These are phyloP conservation scores for Lepidonotus clava DNA, from an alignment of 2,888 invertebrate species.

Conservation along the genomic window DNA sequence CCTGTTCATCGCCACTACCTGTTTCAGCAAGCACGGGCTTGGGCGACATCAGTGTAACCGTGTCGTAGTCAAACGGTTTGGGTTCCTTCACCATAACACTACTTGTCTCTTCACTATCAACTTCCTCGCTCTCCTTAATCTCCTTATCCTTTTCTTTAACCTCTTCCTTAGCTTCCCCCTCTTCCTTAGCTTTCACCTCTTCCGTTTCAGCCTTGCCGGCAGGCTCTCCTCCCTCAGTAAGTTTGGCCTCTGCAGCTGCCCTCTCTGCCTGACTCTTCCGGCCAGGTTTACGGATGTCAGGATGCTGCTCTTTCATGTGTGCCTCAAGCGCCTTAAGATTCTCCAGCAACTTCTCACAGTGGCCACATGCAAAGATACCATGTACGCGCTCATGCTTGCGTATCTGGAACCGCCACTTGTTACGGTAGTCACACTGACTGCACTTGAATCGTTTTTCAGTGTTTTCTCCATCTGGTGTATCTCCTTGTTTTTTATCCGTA, in stretches of 20 bases:
- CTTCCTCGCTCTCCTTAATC: conserved; percentile 74
- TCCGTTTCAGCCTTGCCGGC: neutral
- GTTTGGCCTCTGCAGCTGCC: conserved; percentile 61
- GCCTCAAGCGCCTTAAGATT: conserved; percentile 70
- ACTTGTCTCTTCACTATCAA: conserved; percentile 72
- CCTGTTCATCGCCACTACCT: conserved; percentile 71
- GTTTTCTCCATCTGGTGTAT: neutral
- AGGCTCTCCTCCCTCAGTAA: conserved; percentile 61
- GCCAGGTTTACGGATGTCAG: conserved; percentile 76
- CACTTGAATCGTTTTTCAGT: conserved; percentile 64
- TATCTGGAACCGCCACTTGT: conserved; percentile 75
- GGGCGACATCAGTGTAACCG: conserved; percentile 69
- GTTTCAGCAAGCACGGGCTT: conserved; percentile 75
- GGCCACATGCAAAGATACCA: conserved; percentile 74
- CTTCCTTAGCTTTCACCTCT: neutral
- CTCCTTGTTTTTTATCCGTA: neutral
- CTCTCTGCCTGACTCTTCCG: conserved; percentile 74
- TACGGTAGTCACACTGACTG: conserved; percentile 72
- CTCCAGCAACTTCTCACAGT: conserved; percentile 72
- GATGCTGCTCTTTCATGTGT: conserved; percentile 73
- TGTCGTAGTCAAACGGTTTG: conserved; percentile 42
- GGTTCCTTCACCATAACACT: neutral
- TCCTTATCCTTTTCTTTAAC: conserved; percentile 28
- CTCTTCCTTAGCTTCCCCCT: neutral
- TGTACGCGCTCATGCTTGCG: conserved; percentile 76